Evolutionary conservation across 2,113 vertebrate genomes (phyloP).

Genomic region (Trematomus loennbergii): DNA sequence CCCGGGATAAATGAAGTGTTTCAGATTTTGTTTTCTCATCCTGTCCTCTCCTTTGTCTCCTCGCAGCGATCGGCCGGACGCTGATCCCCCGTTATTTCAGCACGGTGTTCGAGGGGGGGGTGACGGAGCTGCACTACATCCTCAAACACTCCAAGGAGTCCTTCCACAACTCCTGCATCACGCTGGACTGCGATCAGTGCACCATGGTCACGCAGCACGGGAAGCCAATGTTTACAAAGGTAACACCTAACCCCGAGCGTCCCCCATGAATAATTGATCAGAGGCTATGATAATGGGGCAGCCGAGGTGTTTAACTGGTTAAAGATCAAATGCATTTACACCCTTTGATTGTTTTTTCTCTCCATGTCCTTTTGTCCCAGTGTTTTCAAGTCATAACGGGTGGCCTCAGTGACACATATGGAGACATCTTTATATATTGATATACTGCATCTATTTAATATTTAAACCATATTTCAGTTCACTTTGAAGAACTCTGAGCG

Average conservation of each 20-base stretch:
- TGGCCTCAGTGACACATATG: not conserved
- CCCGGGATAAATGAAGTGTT: not conserved
- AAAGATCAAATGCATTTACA: constrained; percentile 64
- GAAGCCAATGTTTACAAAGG: constrained; percentile 99
- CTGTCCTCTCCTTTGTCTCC: constrained; percentile 45
- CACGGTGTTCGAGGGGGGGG: constrained; percentile 98
- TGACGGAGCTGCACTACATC: constrained; percentile 98
- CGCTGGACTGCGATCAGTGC: constrained; percentile 98
- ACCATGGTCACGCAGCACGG: constrained; percentile 99
- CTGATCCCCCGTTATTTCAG: constrained; percentile 99
- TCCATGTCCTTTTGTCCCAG: constrained; percentile 13
- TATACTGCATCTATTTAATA: not conserved
- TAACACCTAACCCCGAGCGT: constrained; percentile 75
- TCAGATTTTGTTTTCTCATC: not conserved
- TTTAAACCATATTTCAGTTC: not conserved
- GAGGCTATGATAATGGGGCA: constrained; percentile 57
- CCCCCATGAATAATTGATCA: constrained; percentile 72
- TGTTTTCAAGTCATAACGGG: constrained; percentile 11
- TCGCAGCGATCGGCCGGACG: constrained; percentile 95
- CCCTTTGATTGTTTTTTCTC: constrained; percentile 27
- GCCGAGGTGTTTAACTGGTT: constrained; percentile 59
- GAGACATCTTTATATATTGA: not conserved
- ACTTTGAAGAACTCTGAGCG: not conserved
- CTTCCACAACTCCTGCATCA: constrained; percentile 99
- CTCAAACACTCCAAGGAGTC: constrained; percentile 99